Conservation (phyloP, 2,113 vertebrate species). For the Pagrus major region DNA sequence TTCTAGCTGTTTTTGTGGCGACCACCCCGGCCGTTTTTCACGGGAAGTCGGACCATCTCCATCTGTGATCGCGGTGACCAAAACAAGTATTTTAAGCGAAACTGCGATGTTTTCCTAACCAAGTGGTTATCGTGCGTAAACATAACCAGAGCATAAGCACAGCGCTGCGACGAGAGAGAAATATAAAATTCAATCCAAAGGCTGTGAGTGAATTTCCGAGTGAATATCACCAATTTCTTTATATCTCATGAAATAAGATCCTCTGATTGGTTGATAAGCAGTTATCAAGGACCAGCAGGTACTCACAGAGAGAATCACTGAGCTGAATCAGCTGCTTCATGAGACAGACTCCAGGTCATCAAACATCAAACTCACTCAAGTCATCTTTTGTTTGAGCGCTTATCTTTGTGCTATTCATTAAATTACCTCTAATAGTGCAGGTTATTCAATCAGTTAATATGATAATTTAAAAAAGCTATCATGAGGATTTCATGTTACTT, state of each 20-base stretch:
- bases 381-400: background rate
- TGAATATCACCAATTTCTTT: background rate
- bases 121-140: too few relatives aligned
- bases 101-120: too few relatives aligned
- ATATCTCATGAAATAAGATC: background rate
- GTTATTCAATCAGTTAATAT: background rate
- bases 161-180: too few relatives aligned
- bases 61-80: too few relatives aligned
- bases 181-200: too few relatives aligned
- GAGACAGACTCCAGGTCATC: constrained; percentile 2
- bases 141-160: too few relatives aligned
- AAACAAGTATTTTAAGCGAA: too few relatives aligned
- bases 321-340: background rate
- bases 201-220: too few relatives aligned
- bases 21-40: too few relatives aligned
- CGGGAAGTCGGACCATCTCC: too few relatives aligned
- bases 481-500: background rate
- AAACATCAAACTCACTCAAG: background rate
- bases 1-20: too few relatives aligned
- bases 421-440: background rate
- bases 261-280: too few relatives aligned
- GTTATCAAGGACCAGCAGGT: background rate
- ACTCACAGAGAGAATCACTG: background rate
- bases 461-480: background rate
- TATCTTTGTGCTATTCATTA: constrained; percentile 14